Evolutionary conservation across 2,113 vertebrate genomes (phyloP), one percentile per base, ranked within the genome.

Genomic region (Arizona elegans): DNA sequence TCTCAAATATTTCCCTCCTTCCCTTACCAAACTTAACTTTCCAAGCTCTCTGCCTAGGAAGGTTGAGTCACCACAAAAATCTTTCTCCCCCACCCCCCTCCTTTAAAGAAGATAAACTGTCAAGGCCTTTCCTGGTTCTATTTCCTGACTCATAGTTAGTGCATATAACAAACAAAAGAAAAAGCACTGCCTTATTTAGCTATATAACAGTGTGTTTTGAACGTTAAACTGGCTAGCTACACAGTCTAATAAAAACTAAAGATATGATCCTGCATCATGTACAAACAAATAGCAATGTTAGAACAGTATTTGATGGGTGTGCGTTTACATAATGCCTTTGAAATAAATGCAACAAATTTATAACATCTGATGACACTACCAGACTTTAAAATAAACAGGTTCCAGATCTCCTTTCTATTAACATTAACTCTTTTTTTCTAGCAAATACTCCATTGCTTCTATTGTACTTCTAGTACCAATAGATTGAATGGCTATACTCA

Each of bases 161-260:
- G 93, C 53, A 92, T 0, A 43, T 0, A 9, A 1, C 7, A 55
- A 94, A 33, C 1, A 81, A 92, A 93, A 92, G 96, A 90, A 93
- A 88, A 58, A 54, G 62, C 53, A 19, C 53, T 90, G 87, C 94
- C 96, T 96, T 95, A 95, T 95, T 94, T 95, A 96, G 96, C 91
- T 11, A 65, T 24, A 0, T 12, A 86, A 92, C 19, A 0, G 43
- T 70, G 1, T 91, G 29, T 43, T 59, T 59, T 85, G 43, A 17
- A 56, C 53, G 54, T 0, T 0, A 86, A 29, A 53, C 33, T 0
- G 53, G 50, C 0, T 70, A 0, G 58, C n/a, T 17, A 86, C 59
- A 52, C 38, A 86, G 70, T 10, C 50, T 90, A 9, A 89, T 43
- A 0, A 86, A 1, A 52, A 86, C 6, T 0, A 52, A 19, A 5